phyloP scores from a whole-genome alignment of 2,113 vertebrate genomes.

The Pangasianodon hypophthalmus region DNA sequence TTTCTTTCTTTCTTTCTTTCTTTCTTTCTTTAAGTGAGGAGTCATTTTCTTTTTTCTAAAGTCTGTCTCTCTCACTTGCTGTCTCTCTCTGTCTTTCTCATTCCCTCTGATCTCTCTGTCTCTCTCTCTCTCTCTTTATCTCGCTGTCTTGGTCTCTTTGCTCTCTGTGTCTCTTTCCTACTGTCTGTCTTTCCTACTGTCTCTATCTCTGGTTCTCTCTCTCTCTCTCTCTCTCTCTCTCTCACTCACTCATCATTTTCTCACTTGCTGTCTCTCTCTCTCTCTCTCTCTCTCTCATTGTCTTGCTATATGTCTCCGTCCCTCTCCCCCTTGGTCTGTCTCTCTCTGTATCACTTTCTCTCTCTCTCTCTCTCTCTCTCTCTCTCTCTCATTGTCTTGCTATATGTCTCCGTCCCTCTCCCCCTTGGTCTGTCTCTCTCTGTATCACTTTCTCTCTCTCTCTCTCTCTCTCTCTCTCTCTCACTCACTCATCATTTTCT shows the following conservation, averaged over 20 bases:
- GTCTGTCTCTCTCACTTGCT: neutral
- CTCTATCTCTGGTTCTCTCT: neutral
- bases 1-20: neutral
- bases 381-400: neutral
- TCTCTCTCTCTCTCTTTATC: neutral
- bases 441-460: neutral
- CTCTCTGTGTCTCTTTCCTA: too few species aligned
- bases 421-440: neutral
- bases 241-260: too few species aligned
- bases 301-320: neutral
- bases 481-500: neutral
- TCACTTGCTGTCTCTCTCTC: neutral
- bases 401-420: neutral
- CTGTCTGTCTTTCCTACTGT: too few species aligned
- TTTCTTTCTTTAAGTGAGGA: neutral
- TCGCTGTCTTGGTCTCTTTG: too few species aligned
- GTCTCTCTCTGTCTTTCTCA: neutral
- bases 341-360: neutral
- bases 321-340: neutral
- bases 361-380: neutral
- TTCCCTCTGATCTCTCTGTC: too few species aligned
- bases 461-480: neutral
- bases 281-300: neutral
- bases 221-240: neutral
- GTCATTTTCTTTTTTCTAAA: too few species aligned